phyloP scores from a whole-genome alignment of 2,113 vertebrate species.

The Nannospalax galili region DNA sequence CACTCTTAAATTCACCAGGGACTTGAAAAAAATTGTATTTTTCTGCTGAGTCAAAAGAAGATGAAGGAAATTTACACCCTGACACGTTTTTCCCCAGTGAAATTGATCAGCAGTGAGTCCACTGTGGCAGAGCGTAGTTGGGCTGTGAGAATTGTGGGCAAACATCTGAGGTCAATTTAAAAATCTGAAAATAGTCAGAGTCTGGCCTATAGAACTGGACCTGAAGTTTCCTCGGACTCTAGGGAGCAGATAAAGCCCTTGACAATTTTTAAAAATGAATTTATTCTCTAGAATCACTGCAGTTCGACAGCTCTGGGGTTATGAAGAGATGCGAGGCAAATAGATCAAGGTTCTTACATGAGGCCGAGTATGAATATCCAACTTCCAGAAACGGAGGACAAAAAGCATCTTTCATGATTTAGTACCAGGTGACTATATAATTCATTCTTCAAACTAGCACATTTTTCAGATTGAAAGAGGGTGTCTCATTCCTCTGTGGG shows the following conservation, averaged over 20 bases:
- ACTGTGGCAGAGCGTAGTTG: constrained; percentile 5
- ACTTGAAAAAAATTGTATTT: constrained; percentile 37
- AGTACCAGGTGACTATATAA: neutral
- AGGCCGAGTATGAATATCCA: neutral
- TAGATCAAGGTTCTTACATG: constrained; percentile 3
- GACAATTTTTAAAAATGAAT: neutral
- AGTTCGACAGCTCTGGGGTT: constrained; percentile 19
- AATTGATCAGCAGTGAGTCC: neutral
- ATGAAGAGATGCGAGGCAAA: constrained; percentile 25
- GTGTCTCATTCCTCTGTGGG: neutral
- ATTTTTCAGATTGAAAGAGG: neutral
- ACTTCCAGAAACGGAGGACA: neutral
- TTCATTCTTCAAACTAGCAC: neutral
- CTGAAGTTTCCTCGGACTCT: constrained; percentile 59
- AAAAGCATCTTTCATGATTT: neutral
- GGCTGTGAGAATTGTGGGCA: neutral
- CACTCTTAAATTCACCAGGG: constrained; percentile 56
- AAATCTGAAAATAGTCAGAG: constrained; percentile 50
- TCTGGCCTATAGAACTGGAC: constrained; percentile 43
- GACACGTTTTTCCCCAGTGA: neutral
- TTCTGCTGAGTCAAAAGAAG: constrained; percentile 64
- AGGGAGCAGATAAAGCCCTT: constrained; percentile 55
- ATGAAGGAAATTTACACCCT: constrained; percentile 47
- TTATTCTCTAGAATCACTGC: constrained; percentile 35
- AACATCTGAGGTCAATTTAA: constrained; percentile 65